Evolutionary conservation across 2,113 vertebrate species (phyloP).

Genomic region (chimpanzee (Pan troglodytes)): NHGRI_mPanTro3-v2.1_pri NC_072403.2:144908501-144909000

Average conservation of each 20-base stretch:
- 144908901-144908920: slow-evolving; percentile 7
- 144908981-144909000: background rate
- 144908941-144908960: background rate
- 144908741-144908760: background rate
- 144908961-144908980: background rate
- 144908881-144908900: slow-evolving; percentile 3
- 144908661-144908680: background rate
- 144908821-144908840: background rate
- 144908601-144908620: background rate
- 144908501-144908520: background rate
- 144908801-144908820: background rate
- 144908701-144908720: background rate
- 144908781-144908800: background rate
- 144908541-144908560: background rate
- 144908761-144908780: background rate
- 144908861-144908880: background rate
- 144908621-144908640: background rate
- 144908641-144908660: background rate
- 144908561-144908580: background rate
- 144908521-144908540: background rate
- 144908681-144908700: background rate
- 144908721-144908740: background rate
- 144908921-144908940: slow-evolving; percentile 53
- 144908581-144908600: background rate
- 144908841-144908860: background rate